Conservation (phyloP, 1,140 invertebrate species). For the Neodiprion fabricii region DNA sequence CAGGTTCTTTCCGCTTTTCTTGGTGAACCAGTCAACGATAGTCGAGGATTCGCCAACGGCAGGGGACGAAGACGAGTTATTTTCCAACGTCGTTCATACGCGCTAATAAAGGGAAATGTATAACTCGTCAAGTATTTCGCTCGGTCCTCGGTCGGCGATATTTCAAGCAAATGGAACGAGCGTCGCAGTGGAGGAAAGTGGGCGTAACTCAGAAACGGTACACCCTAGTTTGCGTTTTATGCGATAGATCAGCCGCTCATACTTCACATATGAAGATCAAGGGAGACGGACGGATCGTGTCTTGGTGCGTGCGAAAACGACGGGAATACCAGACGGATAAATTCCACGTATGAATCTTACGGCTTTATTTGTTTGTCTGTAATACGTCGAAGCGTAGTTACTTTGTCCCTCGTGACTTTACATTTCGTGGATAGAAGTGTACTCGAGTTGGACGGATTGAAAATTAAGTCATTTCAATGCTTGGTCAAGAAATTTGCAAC, state of each 20-base stretch:
- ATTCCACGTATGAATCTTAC: constrained; percentile 48
- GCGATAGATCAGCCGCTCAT: constrained; percentile 60
- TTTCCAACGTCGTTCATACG: not conserved
- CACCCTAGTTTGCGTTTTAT: constrained; percentile 62
- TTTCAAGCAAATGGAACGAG: constrained; percentile 31
- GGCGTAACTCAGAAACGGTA: constrained; percentile 56
- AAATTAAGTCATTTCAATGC: too few relatives aligned
- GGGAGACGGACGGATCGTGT: constrained; percentile 60
- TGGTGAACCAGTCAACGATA: not conserved
- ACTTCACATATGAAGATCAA: constrained; percentile 59
- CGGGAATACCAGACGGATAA: constrained; percentile 44
- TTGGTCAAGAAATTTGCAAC: too few relatives aligned
- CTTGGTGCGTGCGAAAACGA: constrained; percentile 50
- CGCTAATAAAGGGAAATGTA: not conserved
- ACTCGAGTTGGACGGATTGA: too few relatives aligned
- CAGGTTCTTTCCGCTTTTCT: not conserved
- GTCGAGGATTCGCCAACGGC: not conserved
- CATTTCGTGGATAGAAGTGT: too few relatives aligned
- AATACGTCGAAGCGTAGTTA: constrained; percentile 7
- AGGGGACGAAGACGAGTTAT: not conserved
- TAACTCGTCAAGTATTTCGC: constrained; percentile 34
- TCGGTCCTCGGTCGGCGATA: constrained; percentile 40
- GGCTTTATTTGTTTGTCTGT: constrained; percentile 56
- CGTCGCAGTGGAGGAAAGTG: not conserved
- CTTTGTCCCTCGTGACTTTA: too few relatives aligned